Percentiles rank a stretch among this genome's conserved stretches.
These are phyloP conservation scores for Stylophora pistillata DNA, from an alignment of 64 coral and sea anemone genomes.

Conservation along the genomic window DNA sequence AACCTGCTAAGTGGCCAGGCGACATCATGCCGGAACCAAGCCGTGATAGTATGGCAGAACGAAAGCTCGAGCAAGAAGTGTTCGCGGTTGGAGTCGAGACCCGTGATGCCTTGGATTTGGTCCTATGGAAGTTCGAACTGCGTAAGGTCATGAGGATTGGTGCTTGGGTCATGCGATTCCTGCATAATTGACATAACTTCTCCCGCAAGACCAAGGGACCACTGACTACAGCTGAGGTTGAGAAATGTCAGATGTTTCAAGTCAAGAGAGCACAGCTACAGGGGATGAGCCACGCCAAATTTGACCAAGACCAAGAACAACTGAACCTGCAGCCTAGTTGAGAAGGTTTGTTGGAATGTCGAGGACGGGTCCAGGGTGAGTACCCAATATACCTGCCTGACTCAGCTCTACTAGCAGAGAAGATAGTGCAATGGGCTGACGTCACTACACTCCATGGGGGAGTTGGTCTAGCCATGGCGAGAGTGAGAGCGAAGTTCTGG, in stretches of 20 bases:
- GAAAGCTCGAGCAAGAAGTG: too few species aligned
- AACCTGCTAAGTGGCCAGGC: background rate
- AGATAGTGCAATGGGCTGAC: conserved; percentile 28
- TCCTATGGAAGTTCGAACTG: background rate
- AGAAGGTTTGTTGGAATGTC: too few species aligned
- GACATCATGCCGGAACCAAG: too few species aligned
- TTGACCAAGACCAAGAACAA: background rate
- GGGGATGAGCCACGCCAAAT: background rate
- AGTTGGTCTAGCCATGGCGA: too few species aligned
- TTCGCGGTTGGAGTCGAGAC: too few species aligned
- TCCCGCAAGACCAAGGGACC: background rate
- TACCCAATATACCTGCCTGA: conserved; percentile 31
- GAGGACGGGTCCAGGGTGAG: conserved; percentile 19
- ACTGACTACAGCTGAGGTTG: too few species aligned
- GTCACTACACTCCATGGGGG: conserved; percentile 33
- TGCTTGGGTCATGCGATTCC: background rate
- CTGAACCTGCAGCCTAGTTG: conserved; percentile 17
- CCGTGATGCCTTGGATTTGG: too few species aligned
- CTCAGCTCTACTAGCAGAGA: too few species aligned
- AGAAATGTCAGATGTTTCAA: background rate
- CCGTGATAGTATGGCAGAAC: too few species aligned
- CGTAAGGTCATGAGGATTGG: conserved; percentile 11
- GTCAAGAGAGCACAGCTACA: conserved; percentile 3
- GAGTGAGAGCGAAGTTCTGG: too few species aligned
- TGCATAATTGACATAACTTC: background rate